Evolutionary conservation across 2,797 vertebrate species (phyloP).

Genomic region (Aplochiton taeniatus): DNA sequence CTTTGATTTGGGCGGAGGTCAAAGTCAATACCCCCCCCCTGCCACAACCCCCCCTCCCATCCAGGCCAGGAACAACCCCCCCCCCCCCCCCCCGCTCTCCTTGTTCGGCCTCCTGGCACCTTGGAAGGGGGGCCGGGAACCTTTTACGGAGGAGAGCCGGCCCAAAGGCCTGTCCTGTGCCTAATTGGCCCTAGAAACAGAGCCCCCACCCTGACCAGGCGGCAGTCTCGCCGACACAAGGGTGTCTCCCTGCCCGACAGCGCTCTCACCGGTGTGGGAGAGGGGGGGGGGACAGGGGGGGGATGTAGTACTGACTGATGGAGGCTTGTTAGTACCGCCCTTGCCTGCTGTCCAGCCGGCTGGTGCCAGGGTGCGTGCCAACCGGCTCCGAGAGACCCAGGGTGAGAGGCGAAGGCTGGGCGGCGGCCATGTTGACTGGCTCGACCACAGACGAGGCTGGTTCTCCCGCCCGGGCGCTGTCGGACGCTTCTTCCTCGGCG

Average conservation of each 20-base stretch:
- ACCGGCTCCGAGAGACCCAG: conserved; percentile 45
- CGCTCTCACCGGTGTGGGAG: conserved; percentile 5
- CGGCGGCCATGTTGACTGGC: conserved; percentile 61
- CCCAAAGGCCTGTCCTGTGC: not conserved
- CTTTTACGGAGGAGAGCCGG: not conserved
- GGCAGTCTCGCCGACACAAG: not conserved
- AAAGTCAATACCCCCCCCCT: not conserved
- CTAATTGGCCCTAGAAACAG: not conserved
- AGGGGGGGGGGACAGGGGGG: no score
- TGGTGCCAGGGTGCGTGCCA: conserved; percentile 46
- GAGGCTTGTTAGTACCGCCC: conserved; percentile 16
- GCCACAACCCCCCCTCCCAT: not conserved
- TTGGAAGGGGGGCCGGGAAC: not conserved
- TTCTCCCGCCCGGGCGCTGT: conserved; percentile 43
- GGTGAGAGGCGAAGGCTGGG: conserved; percentile 37
- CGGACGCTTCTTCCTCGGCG: conserved; percentile 26
- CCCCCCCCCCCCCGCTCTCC: not conserved
- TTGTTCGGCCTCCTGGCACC: conserved; percentile 1
- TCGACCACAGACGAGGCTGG: conserved; percentile 51
- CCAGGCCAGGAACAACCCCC: not conserved
- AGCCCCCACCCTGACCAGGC: not conserved
- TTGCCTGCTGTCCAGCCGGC: conserved; percentile 17
- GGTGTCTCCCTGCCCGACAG: conserved; percentile 13
- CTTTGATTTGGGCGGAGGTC: conserved; percentile 65
- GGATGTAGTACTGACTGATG: conserved; percentile 11